Percentiles rank a stretch among this genome's conserved stretches.
phyloP scores from a whole-genome alignment of 23 tunicate genomes.

The Halocynthia aurantium region DNA sequence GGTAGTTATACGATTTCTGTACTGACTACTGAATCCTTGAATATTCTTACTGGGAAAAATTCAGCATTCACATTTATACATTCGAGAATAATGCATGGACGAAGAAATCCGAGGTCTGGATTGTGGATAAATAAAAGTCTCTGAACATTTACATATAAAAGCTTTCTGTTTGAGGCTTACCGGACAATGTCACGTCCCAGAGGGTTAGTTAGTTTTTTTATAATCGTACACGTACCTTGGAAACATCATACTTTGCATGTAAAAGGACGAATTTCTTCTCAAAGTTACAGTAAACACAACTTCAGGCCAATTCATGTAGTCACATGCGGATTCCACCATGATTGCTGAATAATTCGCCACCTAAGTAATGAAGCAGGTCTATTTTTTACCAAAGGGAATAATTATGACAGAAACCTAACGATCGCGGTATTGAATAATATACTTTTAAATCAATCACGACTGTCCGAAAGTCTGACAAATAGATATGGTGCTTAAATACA shows the following conservation, averaged over 20 bases:
- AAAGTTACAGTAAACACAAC: constrained; percentile 30
- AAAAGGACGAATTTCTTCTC: constrained; percentile 61
- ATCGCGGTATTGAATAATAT: too few relatives aligned
- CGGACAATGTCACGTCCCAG: too few relatives aligned
- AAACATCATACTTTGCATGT: constrained; percentile 82
- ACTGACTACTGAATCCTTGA: not conserved
- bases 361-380: not conserved
- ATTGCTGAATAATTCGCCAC: constrained; percentile 18
- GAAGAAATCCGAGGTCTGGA: not conserved
- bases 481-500: too few relatives aligned
- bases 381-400: too few relatives aligned
- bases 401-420: too few relatives aligned
- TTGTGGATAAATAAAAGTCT: too few relatives aligned
- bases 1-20: not conserved
- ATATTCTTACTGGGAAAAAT: not conserved
- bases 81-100: not conserved
- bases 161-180: too few relatives aligned
- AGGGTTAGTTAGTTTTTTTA: too few relatives aligned
- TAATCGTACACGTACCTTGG: constrained; percentile 33
- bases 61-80: constrained; percentile 3
- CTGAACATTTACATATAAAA: too few relatives aligned
- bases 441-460: too few relatives aligned
- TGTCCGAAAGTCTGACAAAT: too few relatives aligned
- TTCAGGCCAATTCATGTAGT: constrained; percentile 47
- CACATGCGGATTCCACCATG: constrained; percentile 8